Evolutionary conservation across 2,113 vertebrate genomes (phyloP), one percentile per base, ranked within the genome.

Genomic region (Cricetomys ansorgei): DNA sequence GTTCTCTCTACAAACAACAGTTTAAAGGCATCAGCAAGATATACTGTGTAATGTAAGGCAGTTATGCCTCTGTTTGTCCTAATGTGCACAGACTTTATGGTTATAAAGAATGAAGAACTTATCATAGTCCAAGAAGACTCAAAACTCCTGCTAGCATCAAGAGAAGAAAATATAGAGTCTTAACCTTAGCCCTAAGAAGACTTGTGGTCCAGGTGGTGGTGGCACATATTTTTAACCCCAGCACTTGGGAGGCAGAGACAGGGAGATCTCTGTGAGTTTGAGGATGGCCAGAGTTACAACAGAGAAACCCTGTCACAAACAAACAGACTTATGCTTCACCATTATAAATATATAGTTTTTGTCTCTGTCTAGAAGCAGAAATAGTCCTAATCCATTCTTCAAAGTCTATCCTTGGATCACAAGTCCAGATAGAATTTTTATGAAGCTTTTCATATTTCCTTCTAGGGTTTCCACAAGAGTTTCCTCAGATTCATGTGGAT

Each of bases 361-460:
- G 19, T 2, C 5, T 9, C 29, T 72, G 12, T 70, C 6, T 31
- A 76, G 31, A 91, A 75, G 21, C 29, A 92, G 40, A 19, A 84
- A 40, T 4, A 1, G 0, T 37, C 16, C 23, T 1, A 79, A 1
- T 16, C 4, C 2, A 0, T 7, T 59, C 12, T 7, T 64, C 53
- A 37, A 62, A 10, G 29, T 73, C 57, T 45, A 1, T 45, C 2
- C 1, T 45, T 86, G 23, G 67, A n/a, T 93, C 57, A 45, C 48
- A 75, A 23, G 23, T 21, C n/a, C 15, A 85, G 65, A 55, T 4
- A 76, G 57, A 57, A 86, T 69, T n/a, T n/a, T n/a, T 5, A 6
- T n/a, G 9, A 73, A 76, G 43, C 0, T 89, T 81, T 72, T 7
- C 7, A 7, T 77, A 2, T 34, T 90, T 72, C 43, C 37, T 88